A percentile compares a stretch with the other conserved stretches of the same genome.
Evolutionary conservation across 2,113 vertebrate species (phyloP).

Genomic region (Otis tarda): DNA sequence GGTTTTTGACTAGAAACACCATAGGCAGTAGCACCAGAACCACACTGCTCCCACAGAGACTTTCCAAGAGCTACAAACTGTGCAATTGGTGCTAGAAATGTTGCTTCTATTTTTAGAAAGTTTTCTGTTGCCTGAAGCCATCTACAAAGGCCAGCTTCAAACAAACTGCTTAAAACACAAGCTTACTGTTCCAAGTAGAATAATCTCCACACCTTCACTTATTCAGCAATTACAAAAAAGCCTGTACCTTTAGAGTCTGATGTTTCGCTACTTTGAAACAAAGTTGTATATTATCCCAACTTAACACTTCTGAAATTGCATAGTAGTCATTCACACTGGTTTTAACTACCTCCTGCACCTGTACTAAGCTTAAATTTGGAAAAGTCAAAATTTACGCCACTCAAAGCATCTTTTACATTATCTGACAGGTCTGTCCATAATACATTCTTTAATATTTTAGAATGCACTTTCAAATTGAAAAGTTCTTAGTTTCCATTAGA

Average conservation of each 20-base stretch:
- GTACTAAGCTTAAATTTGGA: not conserved
- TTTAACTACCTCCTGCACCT: not conserved
- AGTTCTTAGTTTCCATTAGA: not conserved
- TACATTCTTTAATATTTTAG: not conserved
- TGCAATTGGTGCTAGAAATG: not conserved
- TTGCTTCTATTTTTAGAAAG: not conserved
- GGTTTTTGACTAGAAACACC: not conserved
- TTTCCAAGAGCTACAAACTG: not conserved
- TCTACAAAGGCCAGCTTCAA: not conserved
- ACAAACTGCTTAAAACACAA: not conserved
- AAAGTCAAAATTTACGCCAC: not conserved
- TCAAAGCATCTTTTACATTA: not conserved
- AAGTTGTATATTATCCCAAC: not conserved
- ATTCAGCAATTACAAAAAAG: not conserved
- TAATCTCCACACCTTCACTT: not conserved
- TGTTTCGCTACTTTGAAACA: not conserved
- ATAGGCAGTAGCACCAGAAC: not conserved
- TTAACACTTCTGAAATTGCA: not conserved
- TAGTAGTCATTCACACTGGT: not conserved
- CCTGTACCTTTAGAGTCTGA: not conserved
- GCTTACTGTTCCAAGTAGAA: not conserved
- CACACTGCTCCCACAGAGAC: not conserved
- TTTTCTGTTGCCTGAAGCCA: not conserved
- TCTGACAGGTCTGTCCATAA: not conserved
- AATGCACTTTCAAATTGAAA: not conserved